Evolutionary conservation across 1,140 invertebrate genomes (phyloP).

Genomic region (Theocolax elegans): DNA sequence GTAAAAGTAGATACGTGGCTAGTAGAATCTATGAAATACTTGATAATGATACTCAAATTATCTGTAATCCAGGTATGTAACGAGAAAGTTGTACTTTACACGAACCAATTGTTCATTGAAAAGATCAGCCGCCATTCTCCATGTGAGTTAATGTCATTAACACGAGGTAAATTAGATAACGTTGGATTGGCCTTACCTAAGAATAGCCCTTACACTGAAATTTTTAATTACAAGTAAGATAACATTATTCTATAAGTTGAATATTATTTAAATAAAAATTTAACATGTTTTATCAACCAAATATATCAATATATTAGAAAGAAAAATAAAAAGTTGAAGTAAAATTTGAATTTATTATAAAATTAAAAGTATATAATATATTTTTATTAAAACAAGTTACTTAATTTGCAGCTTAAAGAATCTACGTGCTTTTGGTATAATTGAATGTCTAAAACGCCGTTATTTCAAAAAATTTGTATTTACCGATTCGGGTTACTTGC

Average conservation of each 20-base stretch:
- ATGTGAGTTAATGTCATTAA: constrained; percentile 41
- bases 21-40: too few relatives aligned
- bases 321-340: neutral
- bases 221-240: constrained; percentile 39
- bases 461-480: constrained; percentile 16
- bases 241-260: too few relatives aligned
- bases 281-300: too few relatives aligned
- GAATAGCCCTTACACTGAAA: constrained; percentile 34
- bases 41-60: too few relatives aligned
- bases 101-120: constrained; percentile 24
- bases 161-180: constrained; percentile 16
- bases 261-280: too few relatives aligned
- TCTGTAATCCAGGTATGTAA: constrained; percentile 42
- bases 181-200: constrained; percentile 30
- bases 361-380: too few relatives aligned
- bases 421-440: constrained; percentile 19
- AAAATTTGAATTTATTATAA: neutral
- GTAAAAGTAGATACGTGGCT: too few relatives aligned
- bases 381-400: too few relatives aligned
- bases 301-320: neutral
- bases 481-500: constrained; percentile 7
- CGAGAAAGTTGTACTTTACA: constrained; percentile 45
- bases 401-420: constrained; percentile 32
- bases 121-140: constrained; percentile 18
- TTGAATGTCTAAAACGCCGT: constrained; percentile 8